Percentiles rank a stretch among this genome's conserved stretches.
Conservation (phyloP, 2,113 vertebrate species). For the Romanogobio albipinnatus region DNA sequence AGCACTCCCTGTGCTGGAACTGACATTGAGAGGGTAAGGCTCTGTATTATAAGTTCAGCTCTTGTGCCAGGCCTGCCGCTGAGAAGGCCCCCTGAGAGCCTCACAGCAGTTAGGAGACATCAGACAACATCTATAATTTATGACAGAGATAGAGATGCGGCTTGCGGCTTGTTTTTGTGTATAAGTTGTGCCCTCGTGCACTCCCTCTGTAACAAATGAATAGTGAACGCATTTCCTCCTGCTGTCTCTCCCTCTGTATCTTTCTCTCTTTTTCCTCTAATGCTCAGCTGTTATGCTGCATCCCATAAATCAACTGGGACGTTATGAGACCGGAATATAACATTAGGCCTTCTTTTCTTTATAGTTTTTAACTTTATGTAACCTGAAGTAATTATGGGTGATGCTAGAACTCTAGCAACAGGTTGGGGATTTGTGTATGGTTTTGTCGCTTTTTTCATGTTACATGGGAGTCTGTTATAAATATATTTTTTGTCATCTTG, state of each 20-base stretch:
- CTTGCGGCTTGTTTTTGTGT: constrained; percentile 51
- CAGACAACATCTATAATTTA: constrained; percentile 58
- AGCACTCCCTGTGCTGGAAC: constrained; percentile 16
- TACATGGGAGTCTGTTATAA: neutral
- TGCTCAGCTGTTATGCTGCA: neutral
- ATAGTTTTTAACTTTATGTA: constrained; percentile 6
- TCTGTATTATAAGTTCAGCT: constrained; percentile 17
- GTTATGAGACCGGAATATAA: neutral
- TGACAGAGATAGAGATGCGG: constrained; percentile 45
- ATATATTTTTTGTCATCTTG: neutral
- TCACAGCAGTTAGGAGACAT: constrained; percentile 52
- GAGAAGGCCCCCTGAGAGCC: constrained; percentile 46
- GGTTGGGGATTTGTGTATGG: neutral
- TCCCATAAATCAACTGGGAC: constrained; percentile 26
- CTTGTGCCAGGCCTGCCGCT: constrained; percentile 31
- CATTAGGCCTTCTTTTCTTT: neutral
- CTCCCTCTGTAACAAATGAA: constrained; percentile 45
- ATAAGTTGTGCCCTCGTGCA: constrained; percentile 28
- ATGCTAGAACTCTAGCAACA: neutral
- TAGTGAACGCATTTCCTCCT: constrained; percentile 38
- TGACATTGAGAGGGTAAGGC: constrained; percentile 29
- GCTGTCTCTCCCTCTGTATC: constrained; percentile 8
- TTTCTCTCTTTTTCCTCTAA: neutral
- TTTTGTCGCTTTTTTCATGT: neutral
- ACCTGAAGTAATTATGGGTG: constrained; percentile 18